Evolutionary conservation across 2,113 vertebrate genomes (phyloP), one percentile per base, ranked within the genome.

Genomic region (Gadus macrocephalus): DNA sequence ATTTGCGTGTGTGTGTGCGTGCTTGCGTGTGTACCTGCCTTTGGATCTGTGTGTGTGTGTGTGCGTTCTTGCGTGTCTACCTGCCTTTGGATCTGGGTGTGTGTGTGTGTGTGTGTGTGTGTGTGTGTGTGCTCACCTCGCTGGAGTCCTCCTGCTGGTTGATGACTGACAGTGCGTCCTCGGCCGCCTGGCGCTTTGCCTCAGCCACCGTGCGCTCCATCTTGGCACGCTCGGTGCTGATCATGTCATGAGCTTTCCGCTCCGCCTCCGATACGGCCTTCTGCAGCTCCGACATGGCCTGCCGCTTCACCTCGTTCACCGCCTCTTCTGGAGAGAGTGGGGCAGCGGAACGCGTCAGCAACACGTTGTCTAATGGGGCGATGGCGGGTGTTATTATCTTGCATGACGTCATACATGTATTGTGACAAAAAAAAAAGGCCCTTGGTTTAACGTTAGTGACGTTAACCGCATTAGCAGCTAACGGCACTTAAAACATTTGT

Each of bases 111-210:
- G 59, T 61, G 59, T 16, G 59, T 61, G 59, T 61, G 59, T 19
- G 56, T 59, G 56, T 59, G 56, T 59, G 59, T 14, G 59, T 12
- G 28, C 49, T 67, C 88, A 98, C 97, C 95, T 98, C 96, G 59
- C 95, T 98, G 6, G 96, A 98, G 91, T 98, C 96, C 86, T 98
- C 96, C 92, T 98, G 96, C 80, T 96, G 95, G 71, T 97, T 98
- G 91, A 97, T 92, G 42, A 95, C 91, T 0, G 94, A 94, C 56
- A 96, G 89, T 2, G 96, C 95, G 0, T 98, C 96, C 87, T 99
- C 96, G 0, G 96, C 95, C 0, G 96, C 96, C 87, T 98, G 96
- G 15, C 96, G 91, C 81, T 96, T 96, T 74, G 97, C 96, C 83
- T 98, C 97, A 0, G 94, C 94, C 75, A 98, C 91, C 0, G 97